These are phyloP conservation scores for Watsonalla binaria DNA, from an alignment of 2,888 invertebrate species.

Conservation along the genomic window DNA sequence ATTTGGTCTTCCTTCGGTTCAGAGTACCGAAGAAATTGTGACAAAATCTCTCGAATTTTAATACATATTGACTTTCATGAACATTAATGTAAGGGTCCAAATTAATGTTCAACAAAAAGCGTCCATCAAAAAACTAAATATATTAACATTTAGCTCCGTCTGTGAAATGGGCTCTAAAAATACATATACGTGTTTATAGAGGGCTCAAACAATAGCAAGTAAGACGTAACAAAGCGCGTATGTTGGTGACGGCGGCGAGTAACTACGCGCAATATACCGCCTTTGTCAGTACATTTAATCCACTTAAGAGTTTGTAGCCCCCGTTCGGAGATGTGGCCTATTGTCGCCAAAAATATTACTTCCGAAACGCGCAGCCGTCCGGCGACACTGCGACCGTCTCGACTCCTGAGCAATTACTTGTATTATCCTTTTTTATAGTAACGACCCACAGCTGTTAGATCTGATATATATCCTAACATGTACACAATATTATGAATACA, in stretches of 20 bases:
- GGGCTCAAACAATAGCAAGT: conserved; percentile 44
- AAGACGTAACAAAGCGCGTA: conserved; percentile 44
- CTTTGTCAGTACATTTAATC: conserved; percentile 67
- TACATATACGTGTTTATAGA: conserved; percentile 17
- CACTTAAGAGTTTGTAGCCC: conserved; percentile 61
- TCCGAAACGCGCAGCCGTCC: conserved; percentile 31
- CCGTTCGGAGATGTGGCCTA: conserved; percentile 44
- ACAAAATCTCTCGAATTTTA: no score
- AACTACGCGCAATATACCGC: conserved; percentile 53
- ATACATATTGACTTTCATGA: conserved; percentile 13
- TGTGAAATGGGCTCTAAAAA: conserved; percentile 24
- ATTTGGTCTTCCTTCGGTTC: not conserved
- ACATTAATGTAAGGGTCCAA: conserved; percentile 31
- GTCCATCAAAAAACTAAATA: conserved; percentile 20
- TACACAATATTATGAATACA: not conserved
- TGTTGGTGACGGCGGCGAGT: conserved; percentile 39
- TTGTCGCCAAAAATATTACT: conserved; percentile 53
- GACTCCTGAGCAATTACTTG: conserved; percentile 17
- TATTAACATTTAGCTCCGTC: conserved; percentile 15
- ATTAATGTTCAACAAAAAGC: conserved; percentile 37
- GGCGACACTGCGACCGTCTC: not conserved
- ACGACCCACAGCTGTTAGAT: not conserved
- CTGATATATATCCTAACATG: conserved; percentile 1
- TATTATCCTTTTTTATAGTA: conserved; percentile 17
- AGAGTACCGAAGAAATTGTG: no score